These are phyloP conservation scores for Tuberolachnus salignus DNA, from an alignment of 2,888 invertebrate species.

Conservation along the genomic window DNA sequence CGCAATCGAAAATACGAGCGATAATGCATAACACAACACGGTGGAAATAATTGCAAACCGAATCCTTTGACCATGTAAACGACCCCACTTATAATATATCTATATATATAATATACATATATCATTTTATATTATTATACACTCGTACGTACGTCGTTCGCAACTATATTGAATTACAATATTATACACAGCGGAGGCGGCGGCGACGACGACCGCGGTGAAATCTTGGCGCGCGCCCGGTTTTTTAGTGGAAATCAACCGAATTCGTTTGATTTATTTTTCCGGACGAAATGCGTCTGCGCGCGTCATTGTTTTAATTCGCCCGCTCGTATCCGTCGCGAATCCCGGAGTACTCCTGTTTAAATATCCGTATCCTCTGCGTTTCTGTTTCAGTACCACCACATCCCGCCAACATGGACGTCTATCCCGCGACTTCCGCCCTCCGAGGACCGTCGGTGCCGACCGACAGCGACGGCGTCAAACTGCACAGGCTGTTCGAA, in stretches of 20 bases:
- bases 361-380: no score
- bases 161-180: no score
- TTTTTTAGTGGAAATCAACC: neutral
- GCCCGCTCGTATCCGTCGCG: no score
- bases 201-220: neutral
- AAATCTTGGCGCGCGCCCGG: neutral
- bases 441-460: slow-evolving; percentile 47
- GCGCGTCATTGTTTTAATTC: no score
- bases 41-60: neutral
- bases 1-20: neutral
- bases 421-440: slow-evolving; percentile 8
- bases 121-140: no score
- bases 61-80: slow-evolving; percentile 36
- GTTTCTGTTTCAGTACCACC: neutral
- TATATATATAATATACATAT: no score
- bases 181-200: no score
- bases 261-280: no score
- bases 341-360: no score
- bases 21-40: no score
- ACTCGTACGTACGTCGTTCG: no score
- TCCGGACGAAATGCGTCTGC: no score
- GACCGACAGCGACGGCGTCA: slow-evolving; percentile 11
- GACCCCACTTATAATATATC: slow-evolving; percentile 29
- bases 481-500: slow-evolving; percentile 56
- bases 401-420: slow-evolving; percentile 7